phyloP scores from a whole-genome alignment of 2,797 vertebrate species.

The Protosalanx chinensis region DNA sequence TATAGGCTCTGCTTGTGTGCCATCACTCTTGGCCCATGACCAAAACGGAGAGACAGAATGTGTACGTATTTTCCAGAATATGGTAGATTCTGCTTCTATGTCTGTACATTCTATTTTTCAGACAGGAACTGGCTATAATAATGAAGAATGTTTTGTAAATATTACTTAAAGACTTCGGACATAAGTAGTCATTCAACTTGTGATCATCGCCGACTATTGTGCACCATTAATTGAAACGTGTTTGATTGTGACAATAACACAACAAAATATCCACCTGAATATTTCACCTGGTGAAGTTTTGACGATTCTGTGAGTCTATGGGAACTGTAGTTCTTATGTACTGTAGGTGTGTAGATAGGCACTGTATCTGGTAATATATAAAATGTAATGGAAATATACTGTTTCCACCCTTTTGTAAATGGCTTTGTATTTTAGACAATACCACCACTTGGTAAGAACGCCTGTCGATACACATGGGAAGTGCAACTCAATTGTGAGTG shows the following conservation, averaged over 20 bases:
- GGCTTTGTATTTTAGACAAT: neutral
- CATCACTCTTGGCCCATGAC: slow-evolving; percentile 74
- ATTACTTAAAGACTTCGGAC: slow-evolving; percentile 42
- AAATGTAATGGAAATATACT: neutral
- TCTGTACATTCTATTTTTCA: slow-evolving; percentile 53
- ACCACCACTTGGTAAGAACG: neutral
- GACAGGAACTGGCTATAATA: slow-evolving; percentile 38
- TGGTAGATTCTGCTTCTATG: slow-evolving; percentile 52
- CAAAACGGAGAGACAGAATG: slow-evolving; percentile 68
- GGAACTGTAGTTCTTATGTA: neutral
- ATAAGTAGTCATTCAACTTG: slow-evolving; percentile 24
- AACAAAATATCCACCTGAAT: neutral
- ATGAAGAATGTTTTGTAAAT: slow-evolving; percentile 48
- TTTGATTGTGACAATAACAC: neutral
- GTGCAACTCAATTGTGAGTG: slow-evolving; percentile 16
- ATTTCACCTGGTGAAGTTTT: neutral
- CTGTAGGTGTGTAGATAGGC: neutral
- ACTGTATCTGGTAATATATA: neutral
- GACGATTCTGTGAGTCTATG: neutral
- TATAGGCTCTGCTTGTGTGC: slow-evolving; percentile 72
- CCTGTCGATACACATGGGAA: slow-evolving; percentile 13
- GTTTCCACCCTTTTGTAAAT: neutral
- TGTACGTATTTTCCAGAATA: slow-evolving; percentile 78
- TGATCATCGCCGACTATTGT: slow-evolving; percentile 25
- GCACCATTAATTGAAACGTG: slow-evolving; percentile 19